Percentiles rank a stretch among this genome's conserved stretches.
Evolutionary conservation across 2,888 invertebrate species (phyloP).

Genomic region (Slavum lentiscoides): DNA sequence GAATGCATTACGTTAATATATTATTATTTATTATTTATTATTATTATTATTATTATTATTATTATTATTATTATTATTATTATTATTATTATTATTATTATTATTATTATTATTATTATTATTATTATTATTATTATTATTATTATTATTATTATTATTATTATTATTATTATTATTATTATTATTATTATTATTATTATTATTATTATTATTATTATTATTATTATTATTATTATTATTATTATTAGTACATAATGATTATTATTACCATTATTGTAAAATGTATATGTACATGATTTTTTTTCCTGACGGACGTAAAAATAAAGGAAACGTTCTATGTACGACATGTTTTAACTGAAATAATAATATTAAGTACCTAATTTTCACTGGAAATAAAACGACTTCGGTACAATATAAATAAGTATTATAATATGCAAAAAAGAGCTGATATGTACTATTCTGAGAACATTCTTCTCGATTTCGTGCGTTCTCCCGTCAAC

Average conservation of each 20-base stretch:
- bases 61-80: conserved; percentile 36
- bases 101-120: conserved; percentile 27
- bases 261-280: conserved; percentile 37
- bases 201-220: conserved; percentile 28
- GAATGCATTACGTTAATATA: not conserved
- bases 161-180: conserved; percentile 19
- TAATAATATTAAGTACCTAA: not conserved
- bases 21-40: no score
- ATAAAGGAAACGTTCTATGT: conserved; percentile 32
- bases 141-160: conserved; percentile 22
- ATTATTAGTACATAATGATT: not conserved
- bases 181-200: conserved; percentile 14
- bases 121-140: conserved; percentile 19
- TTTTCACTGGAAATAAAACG: not conserved
- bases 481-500: no score
- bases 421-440: no score
- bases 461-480: no score
- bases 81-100: conserved; percentile 13
- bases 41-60: conserved; percentile 8
- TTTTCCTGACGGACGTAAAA: conserved; percentile 36
- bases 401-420: not conserved
- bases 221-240: conserved; percentile 17
- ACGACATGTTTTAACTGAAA: conserved; percentile 31
- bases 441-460: no score
- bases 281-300: conserved; percentile 29